A percentile compares a stretch with the other conserved stretches of the same genome.
Evolutionary conservation across 2,113 vertebrate species (phyloP).

Genomic region (Cercocebus atys): DNA sequence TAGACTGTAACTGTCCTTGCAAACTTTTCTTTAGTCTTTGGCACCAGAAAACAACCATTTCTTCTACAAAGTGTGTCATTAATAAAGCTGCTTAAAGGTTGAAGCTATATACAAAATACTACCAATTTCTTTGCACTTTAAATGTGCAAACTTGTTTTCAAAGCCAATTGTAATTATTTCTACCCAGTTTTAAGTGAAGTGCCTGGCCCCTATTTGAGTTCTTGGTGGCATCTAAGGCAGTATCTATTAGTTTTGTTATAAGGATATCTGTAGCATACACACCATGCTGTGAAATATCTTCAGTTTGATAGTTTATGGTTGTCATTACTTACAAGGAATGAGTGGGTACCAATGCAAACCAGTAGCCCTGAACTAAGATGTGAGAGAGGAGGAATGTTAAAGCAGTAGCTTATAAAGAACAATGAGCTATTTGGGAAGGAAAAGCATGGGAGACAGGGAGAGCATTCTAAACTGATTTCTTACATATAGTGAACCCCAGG

Average conservation of each 20-base stretch:
- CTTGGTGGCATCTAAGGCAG: neutral
- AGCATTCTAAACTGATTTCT: neutral
- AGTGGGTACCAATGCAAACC: neutral
- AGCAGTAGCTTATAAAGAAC: neutral
- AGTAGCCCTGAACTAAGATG: neutral
- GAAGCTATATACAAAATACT: neutral
- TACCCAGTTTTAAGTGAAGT: neutral
- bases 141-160: neutral
- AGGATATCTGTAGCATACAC: neutral
- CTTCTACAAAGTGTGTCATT: neutral
- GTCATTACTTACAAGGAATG: neutral
- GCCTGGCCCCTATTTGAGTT: neutral
- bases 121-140: neutral
- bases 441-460: neutral
- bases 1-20: neutral
- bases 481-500: neutral
- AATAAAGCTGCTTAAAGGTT: neutral
- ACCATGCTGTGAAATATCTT: neutral
- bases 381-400: neutral
- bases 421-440: neutral
- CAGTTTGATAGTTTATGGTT: neutral
- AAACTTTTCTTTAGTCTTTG: neutral
- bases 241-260: neutral
- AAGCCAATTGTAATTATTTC: neutral
- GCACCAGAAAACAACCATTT: slow-evolving; percentile 42